phyloP scores from a whole-genome alignment of 2,888 invertebrate species.

The Priocnemis perturbator region DNA sequence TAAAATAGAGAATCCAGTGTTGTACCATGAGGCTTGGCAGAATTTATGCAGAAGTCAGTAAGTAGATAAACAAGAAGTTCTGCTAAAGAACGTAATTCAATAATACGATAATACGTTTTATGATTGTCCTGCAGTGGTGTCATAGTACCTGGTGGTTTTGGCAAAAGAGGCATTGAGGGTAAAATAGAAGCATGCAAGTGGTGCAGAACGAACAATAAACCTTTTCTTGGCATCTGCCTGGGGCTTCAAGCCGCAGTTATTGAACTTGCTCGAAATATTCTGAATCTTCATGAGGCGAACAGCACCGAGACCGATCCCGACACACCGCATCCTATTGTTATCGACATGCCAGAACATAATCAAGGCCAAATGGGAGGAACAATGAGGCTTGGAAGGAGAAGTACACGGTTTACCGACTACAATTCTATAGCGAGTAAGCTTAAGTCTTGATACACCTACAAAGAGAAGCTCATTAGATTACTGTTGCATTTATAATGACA shows the following conservation, averaged over 20 bases:
- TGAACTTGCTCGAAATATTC: conserved; percentile 93
- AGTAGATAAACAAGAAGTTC: conserved; percentile 61
- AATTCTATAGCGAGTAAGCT: conserved; percentile 80
- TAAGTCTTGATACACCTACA: too few relatives aligned
- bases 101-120: not conserved
- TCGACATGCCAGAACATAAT: conserved; percentile 99
- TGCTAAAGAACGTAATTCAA: not conserved
- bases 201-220: conserved; percentile 93
- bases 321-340: conserved; percentile 87
- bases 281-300: conserved; percentile 86
- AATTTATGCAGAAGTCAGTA: conserved; percentile 90
- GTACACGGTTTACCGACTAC: conserved; percentile 84
- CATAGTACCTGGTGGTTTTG: conserved; percentile 98
- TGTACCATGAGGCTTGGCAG: conserved; percentile 96
- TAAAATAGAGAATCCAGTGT: conserved; percentile 84
- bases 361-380: conserved; percentile 96
- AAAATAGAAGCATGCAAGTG: conserved; percentile 95
- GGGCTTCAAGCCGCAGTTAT: conserved; percentile 98
- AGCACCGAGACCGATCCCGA: conserved; percentile 89
- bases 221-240: conserved; percentile 97
- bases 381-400: conserved; percentile 97
- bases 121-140: conserved; percentile 82
- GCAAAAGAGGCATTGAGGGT: conserved; percentile 95
- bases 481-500: conserved; percentile 11
- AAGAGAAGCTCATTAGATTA: not conserved